Evolutionary conservation across 1,140 invertebrate genomes (phyloP), one percentile per base, ranked within the genome.

Genomic region (Zophobas morio): DNA sequence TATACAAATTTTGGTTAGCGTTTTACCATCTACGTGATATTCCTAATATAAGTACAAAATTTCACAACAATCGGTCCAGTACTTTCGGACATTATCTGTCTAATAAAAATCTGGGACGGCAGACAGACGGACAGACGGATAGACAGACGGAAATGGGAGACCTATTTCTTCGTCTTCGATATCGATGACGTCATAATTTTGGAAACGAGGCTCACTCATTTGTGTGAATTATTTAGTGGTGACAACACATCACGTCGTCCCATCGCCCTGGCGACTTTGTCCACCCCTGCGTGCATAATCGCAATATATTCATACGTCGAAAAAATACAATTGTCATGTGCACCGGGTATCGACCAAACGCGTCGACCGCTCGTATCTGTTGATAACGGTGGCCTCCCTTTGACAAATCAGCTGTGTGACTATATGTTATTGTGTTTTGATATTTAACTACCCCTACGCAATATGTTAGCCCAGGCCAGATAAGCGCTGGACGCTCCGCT

Each of bases 381-480:
- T 78, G 63, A 77, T 78, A 60, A 75, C 49, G 32, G 8, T 70
- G 70, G 57, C 72, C 20, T 51, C 35, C 32, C 66, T 78, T 79
- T 56, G 74, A 72, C 51, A 51, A 72, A 72, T 57, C 66, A 35
- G 33, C 73, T 82, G 81, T 73, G 6, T 63, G 70, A 72, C 77
- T 72, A 40, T 76, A 37, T 75, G 77, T 83, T 81, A 83, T 83
- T 83, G 81, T 83, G 82, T 82, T 83, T 83, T 82, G 81, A 82
- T 82, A 83, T 83, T 83, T 77, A 75, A 79, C 79, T 75, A 83
- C 81, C 82, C 82, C 82, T 82, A 83, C 81, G 82, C 82, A 82
- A 83, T 83, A 83, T 83, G 82, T 81, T 82, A 75, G 80, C 33
- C 54, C 40, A 70, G 78, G 76, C 70, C 51, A 79, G 76, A 80